Evolutionary conservation across 2,797 vertebrate genomes (phyloP), one percentile per base, ranked within the genome.

Genomic region (Oreochromis mossambicus): DNA sequence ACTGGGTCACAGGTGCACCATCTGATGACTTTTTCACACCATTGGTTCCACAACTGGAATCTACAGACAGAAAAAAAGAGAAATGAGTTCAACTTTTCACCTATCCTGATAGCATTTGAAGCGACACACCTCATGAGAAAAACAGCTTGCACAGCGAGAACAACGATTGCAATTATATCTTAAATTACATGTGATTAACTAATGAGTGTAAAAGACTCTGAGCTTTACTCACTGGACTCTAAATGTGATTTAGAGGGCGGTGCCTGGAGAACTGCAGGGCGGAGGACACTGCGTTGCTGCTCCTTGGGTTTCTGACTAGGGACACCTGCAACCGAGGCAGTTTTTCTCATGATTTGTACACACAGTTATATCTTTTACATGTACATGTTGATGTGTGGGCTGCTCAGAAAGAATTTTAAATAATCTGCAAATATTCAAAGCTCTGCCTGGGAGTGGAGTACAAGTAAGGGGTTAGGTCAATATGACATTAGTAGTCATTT

Each of bases 301-400:
- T 99, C 99, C 96, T 99, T 99, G 48, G 98, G 98, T 93, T 99
- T 99, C 94, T 99, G 99, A 97, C 98, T 99, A 2, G 99, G 99
- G 86, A 99, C 93, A 85, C 98, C 98, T 99, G 96, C 19, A 96
- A 95, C 83, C 95, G 77, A 95, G 85, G 83, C 87, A 91, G 88
- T 81, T 85, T 83, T 46, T 83, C 83, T 87, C 58, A 88, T 75
- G 84, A 29, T 51, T 84, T 79, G 73, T 77, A 43, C 54, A 89
- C 36, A 76, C 15, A 77, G 70, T 46, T n/a, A 34, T 8, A 34
- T 34, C 26, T 34, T 75, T 29, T 34, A n/a, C 3, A 29, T 48
- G 15, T 8, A 50, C 68, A n/a, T 34, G 26, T n/a, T 1, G 17
- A 51, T 34, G 70, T 32, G 15, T 75, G 11, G 70, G 70, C 26